Evolutionary conservation across 2,113 vertebrate genomes (phyloP), one percentile per base, ranked within the genome.

Genomic region (Asarcornis scutulata): DNA sequence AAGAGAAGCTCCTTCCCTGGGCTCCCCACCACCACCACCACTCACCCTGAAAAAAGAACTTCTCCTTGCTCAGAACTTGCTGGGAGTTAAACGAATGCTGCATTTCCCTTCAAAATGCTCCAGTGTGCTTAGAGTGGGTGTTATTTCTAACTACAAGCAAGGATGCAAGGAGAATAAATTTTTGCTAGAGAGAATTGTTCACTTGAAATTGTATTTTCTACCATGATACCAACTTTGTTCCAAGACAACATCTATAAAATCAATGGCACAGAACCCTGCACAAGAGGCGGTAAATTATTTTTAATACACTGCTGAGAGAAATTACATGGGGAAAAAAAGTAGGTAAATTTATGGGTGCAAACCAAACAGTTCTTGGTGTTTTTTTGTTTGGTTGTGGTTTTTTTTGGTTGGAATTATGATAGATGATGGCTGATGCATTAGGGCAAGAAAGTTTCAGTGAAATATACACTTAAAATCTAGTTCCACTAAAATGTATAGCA

Each of bases 11-110:
- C 31, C 44, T 34, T 40, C 62, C 69, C 6, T 1, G 15, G 29
- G 55, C 8, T 26, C 44, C 27, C 34, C 8, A 48, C 46, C 13
- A 7, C 13, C 13, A 7, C 13, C 22, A 52, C 53, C 79, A 38
- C 32, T n/a, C 2, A 1, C 74, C 56, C 25, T 7, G 59, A 34
- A n/a, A 3, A 3, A 11, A 40, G 46, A 2, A 4, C 11, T 11
- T 1, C 48, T 32, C 26, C 38, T 26, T 17, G 32, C 69, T 8
- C 71, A n/a, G 71, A 38, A 3, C 71, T 29, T 8, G n/a, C 60
- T 11, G 60, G 10, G 6, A 1, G 10, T 5, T 8, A 25, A 8
- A 22, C 0, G 5, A 38, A 53, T 9, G 4, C 42, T 18, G 8
- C 1, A 7, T 9, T 16, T 34, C 12, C 44, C 11, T 29, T 29